Percentiles rank a stretch among this genome's conserved stretches.
These are phyloP conservation scores for Zosterops hypoxanthus DNA, from an alignment of 2,113 vertebrate genomes.

Conservation along the genomic window DNA sequence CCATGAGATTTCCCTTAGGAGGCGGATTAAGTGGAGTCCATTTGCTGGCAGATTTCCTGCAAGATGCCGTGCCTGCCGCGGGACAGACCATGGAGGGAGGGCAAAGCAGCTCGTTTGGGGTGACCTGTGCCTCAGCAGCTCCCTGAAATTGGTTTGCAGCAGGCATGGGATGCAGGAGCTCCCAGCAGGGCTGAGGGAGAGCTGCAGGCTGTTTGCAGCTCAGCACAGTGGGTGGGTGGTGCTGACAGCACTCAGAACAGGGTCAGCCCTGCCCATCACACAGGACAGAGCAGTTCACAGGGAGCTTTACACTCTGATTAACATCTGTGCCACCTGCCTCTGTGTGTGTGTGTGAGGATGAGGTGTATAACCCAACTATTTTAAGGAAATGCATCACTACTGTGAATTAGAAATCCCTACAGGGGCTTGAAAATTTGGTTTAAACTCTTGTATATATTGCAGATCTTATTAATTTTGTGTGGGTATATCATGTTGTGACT, in stretches of 20 bases:
- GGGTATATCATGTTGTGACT: background rate
- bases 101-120: background rate
- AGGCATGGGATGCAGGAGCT: background rate
- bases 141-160: background rate
- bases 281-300: background rate
- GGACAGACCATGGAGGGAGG: background rate
- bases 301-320: background rate
- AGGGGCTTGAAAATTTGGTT: background rate
- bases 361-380: accelerated
- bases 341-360: background rate
- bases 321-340: background rate
- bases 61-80: background rate
- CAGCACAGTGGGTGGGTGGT: background rate
- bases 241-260: background rate
- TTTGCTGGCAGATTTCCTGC: background rate
- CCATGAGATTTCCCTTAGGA: background rate
- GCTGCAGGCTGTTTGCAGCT: background rate
- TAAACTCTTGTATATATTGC: background rate
- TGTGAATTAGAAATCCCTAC: background rate
- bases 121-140: background rate
- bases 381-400: background rate
- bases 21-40: background rate
- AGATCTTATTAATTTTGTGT: background rate
- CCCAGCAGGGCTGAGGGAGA: background rate
- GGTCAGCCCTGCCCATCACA: background rate